These are phyloP conservation scores for Dicrurus megarhynchus DNA, from an alignment of 2,113 vertebrate species.

Conservation along the genomic window DNA sequence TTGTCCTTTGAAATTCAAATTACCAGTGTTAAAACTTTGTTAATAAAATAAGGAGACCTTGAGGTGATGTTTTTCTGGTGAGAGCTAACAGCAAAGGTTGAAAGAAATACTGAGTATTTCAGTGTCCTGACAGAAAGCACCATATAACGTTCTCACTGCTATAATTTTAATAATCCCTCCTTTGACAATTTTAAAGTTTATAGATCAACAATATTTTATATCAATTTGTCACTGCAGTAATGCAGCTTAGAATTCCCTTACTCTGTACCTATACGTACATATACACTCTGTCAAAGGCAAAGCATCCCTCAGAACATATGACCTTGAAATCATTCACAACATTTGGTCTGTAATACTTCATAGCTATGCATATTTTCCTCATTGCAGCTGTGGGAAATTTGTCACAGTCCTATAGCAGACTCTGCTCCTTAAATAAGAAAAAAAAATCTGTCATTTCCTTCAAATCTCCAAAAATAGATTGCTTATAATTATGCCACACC, in stretches of 20 bases:
- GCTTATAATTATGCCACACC: neutral
- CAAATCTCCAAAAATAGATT: neutral
- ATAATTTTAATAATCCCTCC: neutral
- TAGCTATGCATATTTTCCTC: neutral
- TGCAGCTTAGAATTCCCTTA: neutral
- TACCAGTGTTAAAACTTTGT: neutral
- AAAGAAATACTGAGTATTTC: neutral
- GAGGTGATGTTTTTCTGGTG: neutral
- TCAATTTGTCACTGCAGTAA: neutral
- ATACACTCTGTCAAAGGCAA: neutral
- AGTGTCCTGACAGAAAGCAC: neutral
- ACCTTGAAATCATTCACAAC: neutral
- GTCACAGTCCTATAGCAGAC: neutral
- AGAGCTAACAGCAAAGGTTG: neutral
- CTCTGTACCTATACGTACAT: neutral
- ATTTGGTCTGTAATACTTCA: neutral
- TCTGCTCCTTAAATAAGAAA: neutral
- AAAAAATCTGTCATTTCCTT: neutral
- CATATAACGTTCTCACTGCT: neutral
- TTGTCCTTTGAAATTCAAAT: neutral
- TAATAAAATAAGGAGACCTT: neutral
- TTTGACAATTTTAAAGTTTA: neutral
- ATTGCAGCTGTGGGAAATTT: neutral
- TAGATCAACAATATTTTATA: neutral
- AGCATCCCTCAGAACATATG: neutral